Evolutionary conservation across 92 coral and sea anemone genomes (phyloP).

Genomic region (Phenganax stokvisi): DNA sequence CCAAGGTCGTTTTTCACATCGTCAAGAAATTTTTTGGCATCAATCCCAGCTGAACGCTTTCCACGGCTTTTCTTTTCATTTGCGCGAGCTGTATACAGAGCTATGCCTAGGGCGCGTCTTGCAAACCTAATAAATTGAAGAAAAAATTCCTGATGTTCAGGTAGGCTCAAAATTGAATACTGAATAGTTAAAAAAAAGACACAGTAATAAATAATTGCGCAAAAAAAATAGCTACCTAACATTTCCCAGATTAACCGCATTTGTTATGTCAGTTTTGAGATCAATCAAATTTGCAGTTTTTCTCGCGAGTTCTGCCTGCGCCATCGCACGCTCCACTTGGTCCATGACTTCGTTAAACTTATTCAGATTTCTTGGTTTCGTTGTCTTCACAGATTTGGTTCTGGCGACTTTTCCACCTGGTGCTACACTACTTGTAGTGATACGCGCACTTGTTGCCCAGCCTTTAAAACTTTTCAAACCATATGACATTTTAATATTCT

Average conservation of each 20-base stretch:
- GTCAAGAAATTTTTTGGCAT: slow-evolving; percentile 48
- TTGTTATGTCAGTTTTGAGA: slow-evolving; percentile 19
- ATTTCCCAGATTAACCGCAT: slow-evolving; percentile 22
- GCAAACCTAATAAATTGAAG: slow-evolving; percentile 25
- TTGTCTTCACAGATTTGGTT: neutral
- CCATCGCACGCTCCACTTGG: slow-evolving; percentile 68
- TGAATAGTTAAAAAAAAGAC: no score
- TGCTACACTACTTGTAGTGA: neutral
- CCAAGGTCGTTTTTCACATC: slow-evolving; percentile 62
- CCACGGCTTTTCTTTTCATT: neutral
- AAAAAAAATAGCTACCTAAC: slow-evolving; percentile 1
- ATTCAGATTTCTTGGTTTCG: slow-evolving; percentile 34
- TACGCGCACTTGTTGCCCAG: neutral
- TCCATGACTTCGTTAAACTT: slow-evolving; percentile 67
- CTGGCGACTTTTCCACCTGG: neutral
- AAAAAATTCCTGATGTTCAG: neutral
- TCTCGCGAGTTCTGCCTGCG: slow-evolving; percentile 30
- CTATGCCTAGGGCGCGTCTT: slow-evolving; percentile 23
- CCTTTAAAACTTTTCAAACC: neutral
- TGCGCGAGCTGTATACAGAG: neutral
- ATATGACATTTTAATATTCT: neutral
- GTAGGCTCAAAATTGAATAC: no score
- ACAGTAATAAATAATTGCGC: no score
- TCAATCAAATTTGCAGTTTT: neutral
- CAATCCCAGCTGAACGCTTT: slow-evolving; percentile 37